Conservation (phyloP, 2,888 invertebrate genomes). For the Xestia xanthographa region DNA sequence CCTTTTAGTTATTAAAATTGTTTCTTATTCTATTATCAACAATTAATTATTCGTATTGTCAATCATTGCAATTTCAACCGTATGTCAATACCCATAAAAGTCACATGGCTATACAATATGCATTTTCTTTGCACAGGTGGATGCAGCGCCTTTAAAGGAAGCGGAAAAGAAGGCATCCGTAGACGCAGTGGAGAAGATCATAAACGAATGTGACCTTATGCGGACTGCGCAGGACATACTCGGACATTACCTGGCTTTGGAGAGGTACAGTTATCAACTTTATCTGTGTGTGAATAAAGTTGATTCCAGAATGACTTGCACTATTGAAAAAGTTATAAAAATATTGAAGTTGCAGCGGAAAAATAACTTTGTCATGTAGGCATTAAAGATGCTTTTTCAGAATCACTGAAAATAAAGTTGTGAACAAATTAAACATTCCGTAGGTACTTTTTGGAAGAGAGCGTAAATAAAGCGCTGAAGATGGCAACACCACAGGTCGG, state of each 20-base stretch:
- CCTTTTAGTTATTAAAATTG: not conserved
- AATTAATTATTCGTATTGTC: not conserved
- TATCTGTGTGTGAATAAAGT: not conserved
- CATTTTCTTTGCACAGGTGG: slow-evolving; percentile 68
- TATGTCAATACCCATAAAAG: not conserved
- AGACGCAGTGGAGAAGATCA: slow-evolving; percentile 89
- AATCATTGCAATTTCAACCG: not conserved
- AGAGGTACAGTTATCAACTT: slow-evolving; percentile 89
- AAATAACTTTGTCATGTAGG: not conserved
- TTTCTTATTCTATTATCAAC: not conserved
- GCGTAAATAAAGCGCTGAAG: slow-evolving; percentile 96
- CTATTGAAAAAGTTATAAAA: not conserved
- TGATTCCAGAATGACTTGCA: not conserved
- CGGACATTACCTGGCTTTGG: slow-evolving; percentile 96
- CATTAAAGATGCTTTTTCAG: not conserved
- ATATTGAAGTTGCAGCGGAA: not conserved
- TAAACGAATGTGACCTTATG: slow-evolving; percentile 93
- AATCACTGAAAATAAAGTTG: not conserved
- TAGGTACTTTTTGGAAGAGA: slow-evolving; percentile 98
- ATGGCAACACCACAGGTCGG: slow-evolving; percentile 94
- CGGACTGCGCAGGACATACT: slow-evolving; percentile 95
- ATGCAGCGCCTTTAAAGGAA: slow-evolving; percentile 74
- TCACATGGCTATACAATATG: not conserved
- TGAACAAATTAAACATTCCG: not conserved
- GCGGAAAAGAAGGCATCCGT: slow-evolving; percentile 68